A percentile compares a stretch with the other conserved stretches of the same genome.
Evolutionary conservation across 1,140 invertebrate genomes (phyloP).

Genomic region (Megathymus violae): DNA sequence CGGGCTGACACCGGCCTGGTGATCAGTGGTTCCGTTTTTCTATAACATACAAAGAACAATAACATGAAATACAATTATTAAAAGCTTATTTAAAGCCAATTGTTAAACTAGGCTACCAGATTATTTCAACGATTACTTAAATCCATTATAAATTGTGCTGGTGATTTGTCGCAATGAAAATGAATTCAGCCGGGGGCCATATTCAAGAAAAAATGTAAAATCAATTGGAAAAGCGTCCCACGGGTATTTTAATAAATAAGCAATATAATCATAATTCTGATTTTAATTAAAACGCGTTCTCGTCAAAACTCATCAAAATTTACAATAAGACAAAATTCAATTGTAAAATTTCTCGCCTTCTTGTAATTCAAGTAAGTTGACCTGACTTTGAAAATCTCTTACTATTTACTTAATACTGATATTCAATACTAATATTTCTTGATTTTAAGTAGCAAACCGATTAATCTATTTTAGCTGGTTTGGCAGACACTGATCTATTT

Average conservation of each 20-base stretch:
- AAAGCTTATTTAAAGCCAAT: too few relatives aligned
- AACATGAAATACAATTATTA: too few relatives aligned
- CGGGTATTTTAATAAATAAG: constrained; percentile 35
- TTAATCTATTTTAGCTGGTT: too few relatives aligned
- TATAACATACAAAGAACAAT: too few relatives aligned
- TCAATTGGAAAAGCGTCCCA: constrained; percentile 15
- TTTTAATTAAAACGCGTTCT: constrained; percentile 45
- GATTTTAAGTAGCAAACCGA: too few relatives aligned
- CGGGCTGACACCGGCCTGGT: too few relatives aligned
- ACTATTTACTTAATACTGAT: too few relatives aligned
- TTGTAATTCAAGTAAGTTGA: constrained; percentile 41
- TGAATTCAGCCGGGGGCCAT: constrained; percentile 33
- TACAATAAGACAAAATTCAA: constrained; percentile 52
- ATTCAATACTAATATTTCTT: too few relatives aligned
- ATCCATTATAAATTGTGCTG: constrained; percentile 24
- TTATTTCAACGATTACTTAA: too few relatives aligned
- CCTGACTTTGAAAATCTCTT: not conserved
- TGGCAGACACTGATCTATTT: too few relatives aligned
- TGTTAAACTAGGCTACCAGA: too few relatives aligned
- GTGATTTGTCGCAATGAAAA: constrained; percentile 13
- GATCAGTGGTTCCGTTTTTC: too few relatives aligned
- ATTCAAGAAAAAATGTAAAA: constrained; percentile 25
- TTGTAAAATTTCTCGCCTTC: constrained; percentile 39
- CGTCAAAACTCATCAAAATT: constrained; percentile 47
- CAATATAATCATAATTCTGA: constrained; percentile 50